These are phyloP conservation scores for Microcebus griseorufus DNA, from an alignment of 2,113 vertebrate genomes.

Conservation along the genomic window DNA sequence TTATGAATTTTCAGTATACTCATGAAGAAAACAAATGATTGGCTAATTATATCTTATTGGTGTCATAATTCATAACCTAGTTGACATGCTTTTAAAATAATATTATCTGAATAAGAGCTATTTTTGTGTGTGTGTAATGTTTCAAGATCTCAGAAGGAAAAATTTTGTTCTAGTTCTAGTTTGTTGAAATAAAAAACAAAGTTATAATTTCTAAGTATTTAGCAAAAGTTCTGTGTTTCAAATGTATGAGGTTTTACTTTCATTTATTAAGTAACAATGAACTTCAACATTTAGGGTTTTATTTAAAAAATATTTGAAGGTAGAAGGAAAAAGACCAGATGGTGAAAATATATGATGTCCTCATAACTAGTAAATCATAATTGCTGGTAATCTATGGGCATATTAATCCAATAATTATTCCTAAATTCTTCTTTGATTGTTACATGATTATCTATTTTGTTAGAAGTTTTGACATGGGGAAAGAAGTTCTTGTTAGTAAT, in stretches of 20 bases:
- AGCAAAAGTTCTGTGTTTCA: neutral
- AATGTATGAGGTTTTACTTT: neutral
- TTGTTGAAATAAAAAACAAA: neutral
- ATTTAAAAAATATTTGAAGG: conserved; percentile 31
- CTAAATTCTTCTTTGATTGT: neutral
- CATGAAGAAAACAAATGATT: conserved; percentile 30
- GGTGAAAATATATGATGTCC: neutral
- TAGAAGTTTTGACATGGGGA: neutral
- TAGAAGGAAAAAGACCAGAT: neutral
- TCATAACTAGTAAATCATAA: neutral
- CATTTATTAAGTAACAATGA: neutral
- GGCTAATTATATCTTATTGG: neutral
- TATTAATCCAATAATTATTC: conserved; percentile 5
- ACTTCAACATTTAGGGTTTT: neutral
- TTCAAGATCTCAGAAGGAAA: neutral
- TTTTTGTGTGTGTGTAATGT: neutral
- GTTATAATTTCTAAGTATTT: neutral
- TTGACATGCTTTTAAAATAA: conserved; percentile 26
- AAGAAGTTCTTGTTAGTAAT: neutral
- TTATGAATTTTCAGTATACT: conserved; percentile 24
- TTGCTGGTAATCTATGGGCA: neutral
- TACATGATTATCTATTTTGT: neutral
- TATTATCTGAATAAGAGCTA: neutral
- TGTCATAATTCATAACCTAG: conserved; percentile 22
- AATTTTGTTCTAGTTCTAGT: neutral